Evolutionary conservation across 1,140 invertebrate species (phyloP), one percentile per base, ranked within the genome.

Genomic region (Papilio glaucus): DNA sequence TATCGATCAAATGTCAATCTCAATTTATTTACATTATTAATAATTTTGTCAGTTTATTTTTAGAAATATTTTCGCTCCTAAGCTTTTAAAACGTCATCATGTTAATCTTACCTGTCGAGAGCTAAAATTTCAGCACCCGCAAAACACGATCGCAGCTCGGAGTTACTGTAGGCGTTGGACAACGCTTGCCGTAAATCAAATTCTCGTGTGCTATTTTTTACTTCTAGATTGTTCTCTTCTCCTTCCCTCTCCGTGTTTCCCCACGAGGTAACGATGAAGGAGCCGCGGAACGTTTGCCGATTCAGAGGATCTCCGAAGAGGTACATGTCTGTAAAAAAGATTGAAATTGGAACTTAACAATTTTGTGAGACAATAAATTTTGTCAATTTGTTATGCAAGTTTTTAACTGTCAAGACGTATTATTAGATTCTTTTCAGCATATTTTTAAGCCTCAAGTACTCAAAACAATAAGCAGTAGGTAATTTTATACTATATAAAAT

Each of bases 211-310:
- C 72, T 74, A 79, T 91, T 86, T 71, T 77, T 79, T 49, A 72
- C 65, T 49, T 79, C 78, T 29, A 75, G 70, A 57, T 76, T 75
- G 95, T 38, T 95, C 95, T 72, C 79, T 38, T 83, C 81, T 8
- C 67, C 75, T 38, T 69, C 68, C 53, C 41, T 71, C n/a, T 61
- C 69, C 53, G 49, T 71, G 12, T 61, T 65, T 24, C 72, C 73
- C 97, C 72, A 96, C 95, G 75, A 94, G 85, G 72, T 89, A 92
- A 77, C 97, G 94, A 86, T 95, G 84, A 98, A 97, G 37, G 95
- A 96, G 10, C 96, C 97, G 72, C 96, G 94, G 86, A 97, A 98
- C 3, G 97, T 94, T 85, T 96, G 95, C 88, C 97, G 96, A 77
- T 95, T 95, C 21, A 96, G 90, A 61, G 95, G 95, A 76, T 97